phyloP scores from a whole-genome alignment of 2,113 vertebrate genomes.

The Phrynosoma platyrhinos region DNA sequence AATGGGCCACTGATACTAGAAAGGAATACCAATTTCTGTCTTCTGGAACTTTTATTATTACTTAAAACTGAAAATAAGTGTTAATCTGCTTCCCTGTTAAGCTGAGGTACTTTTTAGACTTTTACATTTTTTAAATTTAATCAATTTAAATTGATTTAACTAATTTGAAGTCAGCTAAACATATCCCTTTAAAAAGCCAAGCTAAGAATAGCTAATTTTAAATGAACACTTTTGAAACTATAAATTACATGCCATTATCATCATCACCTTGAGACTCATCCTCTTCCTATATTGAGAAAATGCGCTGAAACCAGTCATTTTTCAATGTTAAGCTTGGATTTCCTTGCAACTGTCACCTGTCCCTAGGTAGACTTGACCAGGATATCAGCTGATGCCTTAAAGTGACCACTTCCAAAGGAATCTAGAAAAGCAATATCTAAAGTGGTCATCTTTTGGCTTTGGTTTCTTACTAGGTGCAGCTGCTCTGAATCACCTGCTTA shows the following conservation, averaged over 20 bases:
- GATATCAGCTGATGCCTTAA: neutral
- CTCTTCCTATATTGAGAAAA: constrained; percentile 24
- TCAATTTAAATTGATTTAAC: neutral
- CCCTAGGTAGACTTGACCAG: neutral
- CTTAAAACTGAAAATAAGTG: neutral
- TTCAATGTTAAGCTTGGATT: constrained; percentile 15
- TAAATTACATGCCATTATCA: neutral
- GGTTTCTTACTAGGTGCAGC: constrained; percentile 39
- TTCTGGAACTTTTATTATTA: neutral
- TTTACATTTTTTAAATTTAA: no score
- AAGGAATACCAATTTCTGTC: neutral
- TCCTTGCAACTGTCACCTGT: constrained; percentile 18
- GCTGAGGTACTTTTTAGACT: neutral
- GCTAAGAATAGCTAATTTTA: constrained; percentile 6
- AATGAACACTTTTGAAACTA: constrained; percentile 28
- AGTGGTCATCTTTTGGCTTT: no score
- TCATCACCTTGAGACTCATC: neutral
- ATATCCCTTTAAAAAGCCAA: no score
- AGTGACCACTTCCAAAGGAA: neutral
- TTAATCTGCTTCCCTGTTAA: neutral
- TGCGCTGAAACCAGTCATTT: constrained; percentile 35
- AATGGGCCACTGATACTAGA: neutral
- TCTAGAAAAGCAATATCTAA: no score
- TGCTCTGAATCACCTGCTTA: neutral
- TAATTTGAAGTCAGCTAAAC: neutral